Evolutionary conservation across 2,888 invertebrate species (phyloP).

Genomic region (Mythimna lalbum): DNA sequence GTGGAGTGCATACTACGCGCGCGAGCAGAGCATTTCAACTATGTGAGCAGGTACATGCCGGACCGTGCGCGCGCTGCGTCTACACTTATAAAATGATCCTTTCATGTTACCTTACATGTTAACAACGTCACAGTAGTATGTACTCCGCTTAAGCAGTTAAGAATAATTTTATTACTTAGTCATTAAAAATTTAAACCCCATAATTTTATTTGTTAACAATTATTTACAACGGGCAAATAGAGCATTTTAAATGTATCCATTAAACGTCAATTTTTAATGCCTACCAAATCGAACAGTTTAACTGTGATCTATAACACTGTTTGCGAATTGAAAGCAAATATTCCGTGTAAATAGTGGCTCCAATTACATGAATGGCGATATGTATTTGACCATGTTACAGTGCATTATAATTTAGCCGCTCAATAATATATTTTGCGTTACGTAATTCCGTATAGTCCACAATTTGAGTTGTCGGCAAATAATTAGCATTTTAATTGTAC

Average conservation of each 20-base stretch:
- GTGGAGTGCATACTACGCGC: too few species aligned
- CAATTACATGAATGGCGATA: conserved; percentile 39
- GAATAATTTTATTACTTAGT: background rate
- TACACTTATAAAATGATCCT: too few species aligned
- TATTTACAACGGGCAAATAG: background rate
- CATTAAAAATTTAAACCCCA: background rate
- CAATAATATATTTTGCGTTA: conserved; percentile 61
- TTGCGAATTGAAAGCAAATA: conserved; percentile 51
- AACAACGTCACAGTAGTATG: too few species aligned
- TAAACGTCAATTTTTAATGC: conserved; percentile 14
- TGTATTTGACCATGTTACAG: conserved; percentile 40
- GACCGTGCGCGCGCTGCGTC: too few species aligned
- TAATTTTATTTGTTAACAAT: background rate
- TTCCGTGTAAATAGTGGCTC: conserved; percentile 33
- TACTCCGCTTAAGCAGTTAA: too few species aligned
- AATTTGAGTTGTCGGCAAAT: conserved; percentile 80
- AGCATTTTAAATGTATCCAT: background rate
- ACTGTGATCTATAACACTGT: conserved; percentile 18
- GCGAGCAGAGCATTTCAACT: too few species aligned
- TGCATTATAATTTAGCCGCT: conserved; percentile 54
- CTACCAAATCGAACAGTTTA: conserved; percentile 19
- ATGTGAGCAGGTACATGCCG: too few species aligned
- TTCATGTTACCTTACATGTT: too few species aligned
- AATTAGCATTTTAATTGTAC: conserved; percentile 85
- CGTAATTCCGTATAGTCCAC: conserved; percentile 67